Percentiles rank a stretch among this genome's conserved stretches.
These are phyloP conservation scores for Drosophila kohkoa DNA, from an alignment of 1,140 invertebrate genomes.

Conservation along the genomic window DNA sequence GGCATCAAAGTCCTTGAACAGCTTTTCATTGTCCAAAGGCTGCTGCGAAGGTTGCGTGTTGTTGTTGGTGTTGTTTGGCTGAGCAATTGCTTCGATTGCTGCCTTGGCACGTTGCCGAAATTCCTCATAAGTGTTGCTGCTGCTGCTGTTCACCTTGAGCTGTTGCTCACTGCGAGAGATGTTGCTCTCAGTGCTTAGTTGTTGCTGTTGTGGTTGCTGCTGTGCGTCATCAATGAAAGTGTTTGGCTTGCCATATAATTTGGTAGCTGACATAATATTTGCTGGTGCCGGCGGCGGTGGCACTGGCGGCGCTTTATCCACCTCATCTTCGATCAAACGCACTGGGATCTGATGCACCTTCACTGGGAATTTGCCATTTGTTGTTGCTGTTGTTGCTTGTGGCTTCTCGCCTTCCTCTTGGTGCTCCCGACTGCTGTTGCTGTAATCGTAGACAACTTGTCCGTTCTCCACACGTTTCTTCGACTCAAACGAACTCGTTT, in stretches of 20 bases:
- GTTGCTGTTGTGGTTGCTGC: constrained; percentile 52
- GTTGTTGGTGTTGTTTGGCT: constrained; percentile 25
- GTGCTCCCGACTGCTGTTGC: constrained; percentile 61
- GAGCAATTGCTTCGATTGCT: constrained; percentile 60
- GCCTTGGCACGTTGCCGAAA: constrained; percentile 84
- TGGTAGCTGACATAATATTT: constrained; percentile 81
- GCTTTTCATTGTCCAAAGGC: constrained; percentile 72
- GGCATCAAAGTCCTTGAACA: constrained; percentile 83
- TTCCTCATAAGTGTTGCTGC: constrained; percentile 77
- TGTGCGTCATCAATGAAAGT: constrained; percentile 72
- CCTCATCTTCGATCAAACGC: constrained; percentile 13
- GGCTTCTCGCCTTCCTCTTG: constrained; percentile 51
- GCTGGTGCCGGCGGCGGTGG: constrained; percentile 61
- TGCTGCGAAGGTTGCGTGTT: constrained; percentile 5
- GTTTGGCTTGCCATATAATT: constrained; percentile 74
- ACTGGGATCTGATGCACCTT: constrained; percentile 24
- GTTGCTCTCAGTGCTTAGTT: constrained; percentile 7
- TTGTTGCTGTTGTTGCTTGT: not conserved
- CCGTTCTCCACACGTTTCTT: constrained; percentile 79
- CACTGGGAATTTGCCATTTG: constrained; percentile 14
- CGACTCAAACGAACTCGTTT: constrained; percentile 74
- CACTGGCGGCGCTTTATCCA: constrained; percentile 57
- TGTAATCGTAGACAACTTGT: constrained; percentile 73
- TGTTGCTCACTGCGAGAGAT: not conserved
- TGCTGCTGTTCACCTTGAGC: constrained; percentile 34